Base-by-base conservation (phyloP, 2,113 vertebrate genomes). In the Falcunculus frontatus region DNA sequence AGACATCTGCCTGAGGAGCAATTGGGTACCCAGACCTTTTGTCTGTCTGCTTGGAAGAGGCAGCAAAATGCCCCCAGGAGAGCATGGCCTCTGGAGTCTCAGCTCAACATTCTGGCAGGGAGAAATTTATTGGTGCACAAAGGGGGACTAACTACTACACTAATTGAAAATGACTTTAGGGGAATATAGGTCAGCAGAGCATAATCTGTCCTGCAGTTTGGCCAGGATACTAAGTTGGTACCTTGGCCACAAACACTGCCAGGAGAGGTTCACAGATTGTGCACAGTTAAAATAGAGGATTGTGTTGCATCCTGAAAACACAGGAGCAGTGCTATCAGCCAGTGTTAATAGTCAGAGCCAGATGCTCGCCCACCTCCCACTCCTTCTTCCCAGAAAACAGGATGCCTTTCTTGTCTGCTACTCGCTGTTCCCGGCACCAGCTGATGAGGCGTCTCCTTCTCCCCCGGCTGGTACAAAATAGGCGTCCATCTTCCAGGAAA, bases 331-430 rank as follows among this genome's bases (percentile, higher is more conserved):
- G 35, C 39, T 76, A 50, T 11, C 35, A 95, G 91, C 9, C 75
- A 29, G 65, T 53, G 56, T 55, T 87, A 82, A 76, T 5, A 78
- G 79, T 16, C 2, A 3, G 73, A 91, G 85, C 52, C 80, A 93
- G 83, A 62, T 2, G 4, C 72, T 70, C 2, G 0, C 55, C 90
- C 86, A 90, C 55, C 68, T 93, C 92, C 79, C 0, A 1, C 1
- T 25, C 79, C 46, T 90, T 91, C 74, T 90, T n/a, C 53, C 29
- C 73, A 57, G 95, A 81, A 92, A 90, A 94, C 72, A 95, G 73
- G 76, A 84, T 64, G 85, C 44, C 83, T 95, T 95, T 95, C 88
- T 93, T 89, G 62, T 85, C 92, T 92, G 90, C 92, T 74, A 10
- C 56, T 87, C 0, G 0, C 63, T 90, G 35, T 62, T 94, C 93